Percentiles rank a stretch among this genome's conserved stretches.
Evolutionary conservation across 1,140 invertebrate species (phyloP).

Genomic region (Stratiolaelaps scimitus): DNA sequence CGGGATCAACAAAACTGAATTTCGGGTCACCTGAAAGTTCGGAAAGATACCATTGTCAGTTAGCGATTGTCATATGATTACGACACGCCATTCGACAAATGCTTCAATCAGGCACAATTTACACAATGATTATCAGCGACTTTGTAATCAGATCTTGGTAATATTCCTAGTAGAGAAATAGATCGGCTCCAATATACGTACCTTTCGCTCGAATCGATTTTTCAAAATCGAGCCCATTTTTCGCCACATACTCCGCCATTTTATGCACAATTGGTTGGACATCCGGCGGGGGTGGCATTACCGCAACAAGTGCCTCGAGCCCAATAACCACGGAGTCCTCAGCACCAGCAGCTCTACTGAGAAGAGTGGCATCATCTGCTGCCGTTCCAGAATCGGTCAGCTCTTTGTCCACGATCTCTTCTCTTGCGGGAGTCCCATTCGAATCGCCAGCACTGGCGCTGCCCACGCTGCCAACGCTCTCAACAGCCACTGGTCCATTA

Average conservation of each 20-base stretch:
- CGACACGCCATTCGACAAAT: no score
- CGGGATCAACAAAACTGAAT: conserved; percentile 62
- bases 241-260: conserved; percentile 85
- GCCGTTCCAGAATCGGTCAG: not conserved
- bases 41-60: conserved; percentile 1
- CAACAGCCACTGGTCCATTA: not conserved
- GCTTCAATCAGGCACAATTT: no score
- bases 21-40: conserved; percentile 51
- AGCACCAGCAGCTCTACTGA: not conserved
- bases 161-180: conserved; percentile 24
- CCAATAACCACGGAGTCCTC: not conserved
- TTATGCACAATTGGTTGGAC: conserved; percentile 79
- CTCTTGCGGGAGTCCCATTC: conserved; percentile 10
- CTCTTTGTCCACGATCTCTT: not conserved
- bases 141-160: not conserved
- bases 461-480: conserved; percentile 2
- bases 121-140: no score
- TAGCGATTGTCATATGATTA: no score
- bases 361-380: not conserved
- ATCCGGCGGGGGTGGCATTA: conserved; percentile 57
- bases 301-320: conserved; percentile 1
- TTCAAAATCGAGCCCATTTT: conserved; percentile 85
- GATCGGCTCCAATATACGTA: conserved; percentile 33
- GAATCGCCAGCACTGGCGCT: conserved; percentile 5
- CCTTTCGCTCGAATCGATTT: conserved; percentile 69